Conservation (phyloP, 2,113 vertebrate genomes). For the Meles meles region DNA sequence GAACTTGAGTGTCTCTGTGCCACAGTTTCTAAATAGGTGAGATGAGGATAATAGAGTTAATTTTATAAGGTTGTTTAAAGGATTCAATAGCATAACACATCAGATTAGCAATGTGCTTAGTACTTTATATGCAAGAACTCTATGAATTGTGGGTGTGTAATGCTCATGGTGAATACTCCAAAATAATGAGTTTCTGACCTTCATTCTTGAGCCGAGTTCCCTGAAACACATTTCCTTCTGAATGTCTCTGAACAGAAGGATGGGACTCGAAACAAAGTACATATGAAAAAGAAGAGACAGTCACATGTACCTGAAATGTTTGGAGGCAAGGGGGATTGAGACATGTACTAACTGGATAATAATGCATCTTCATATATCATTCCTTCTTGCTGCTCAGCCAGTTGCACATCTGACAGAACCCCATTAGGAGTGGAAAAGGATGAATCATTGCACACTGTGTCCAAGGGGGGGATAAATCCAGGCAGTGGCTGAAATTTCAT, state of each 20-base stretch:
- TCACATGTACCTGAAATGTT: neutral
- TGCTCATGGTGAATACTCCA: neutral
- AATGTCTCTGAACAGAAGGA: neutral
- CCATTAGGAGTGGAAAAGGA: neutral
- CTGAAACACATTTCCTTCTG: neutral
- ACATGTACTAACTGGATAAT: neutral
- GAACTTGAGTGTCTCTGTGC: neutral
- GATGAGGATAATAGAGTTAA: neutral
- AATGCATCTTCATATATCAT: neutral
- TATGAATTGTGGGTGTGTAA: neutral
- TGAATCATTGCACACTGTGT: neutral
- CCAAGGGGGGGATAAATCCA: neutral
- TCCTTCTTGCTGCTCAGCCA: neutral
- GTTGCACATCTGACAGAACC: neutral
- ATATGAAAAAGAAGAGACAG: neutral
- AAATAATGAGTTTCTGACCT: neutral
- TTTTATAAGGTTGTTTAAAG: slow-evolving; percentile 3
- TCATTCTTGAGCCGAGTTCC: neutral
- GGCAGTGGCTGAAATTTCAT: neutral
- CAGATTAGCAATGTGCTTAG: neutral
- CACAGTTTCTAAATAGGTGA: neutral
- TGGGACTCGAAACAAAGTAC: neutral
- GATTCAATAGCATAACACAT: neutral
- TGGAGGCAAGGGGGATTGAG: neutral
- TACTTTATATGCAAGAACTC: neutral